These are phyloP conservation scores for Campaea margaritaria DNA, from an alignment of 2,888 invertebrate species.

Conservation along the genomic window DNA sequence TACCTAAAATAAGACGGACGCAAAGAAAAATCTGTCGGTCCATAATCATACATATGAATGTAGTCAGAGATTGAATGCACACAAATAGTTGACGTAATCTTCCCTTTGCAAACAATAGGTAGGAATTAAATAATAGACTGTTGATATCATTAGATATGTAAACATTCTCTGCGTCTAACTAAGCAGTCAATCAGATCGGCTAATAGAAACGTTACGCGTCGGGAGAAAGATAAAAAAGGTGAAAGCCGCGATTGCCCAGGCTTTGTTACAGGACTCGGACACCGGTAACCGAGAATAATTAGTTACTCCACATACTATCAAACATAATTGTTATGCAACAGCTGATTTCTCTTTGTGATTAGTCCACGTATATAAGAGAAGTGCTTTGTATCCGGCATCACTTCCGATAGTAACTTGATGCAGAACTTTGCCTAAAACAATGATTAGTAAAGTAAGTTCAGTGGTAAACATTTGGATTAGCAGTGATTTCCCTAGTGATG, in stretches of 20 bases:
- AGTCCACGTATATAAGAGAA: slow-evolving; percentile 56
- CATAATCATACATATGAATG: too few relatives aligned
- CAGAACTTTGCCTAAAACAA: slow-evolving; percentile 39
- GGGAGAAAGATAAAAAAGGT: slow-evolving; percentile 48
- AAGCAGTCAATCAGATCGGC: slow-evolving; percentile 37
- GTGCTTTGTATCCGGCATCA: slow-evolving; percentile 48
- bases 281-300: slow-evolving; percentile 48
- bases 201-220: slow-evolving; percentile 42
- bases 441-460: slow-evolving; percentile 55
- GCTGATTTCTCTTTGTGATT: slow-evolving; percentile 58
- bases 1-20: not conserved
- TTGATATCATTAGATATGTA: slow-evolving; percentile 32
- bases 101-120: slow-evolving; percentile 34
- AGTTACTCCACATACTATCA: slow-evolving; percentile 43
- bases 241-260: slow-evolving; percentile 49
- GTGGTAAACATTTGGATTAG: slow-evolving; percentile 14
- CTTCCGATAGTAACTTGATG: slow-evolving; percentile 47
- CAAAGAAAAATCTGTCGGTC: not conserved
- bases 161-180: slow-evolving; percentile 29
- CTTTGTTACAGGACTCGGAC: slow-evolving; percentile 50
- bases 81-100: slow-evolving; percentile 27
- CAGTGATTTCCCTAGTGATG: slow-evolving; percentile 1
- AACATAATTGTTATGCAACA: slow-evolving; percentile 50
- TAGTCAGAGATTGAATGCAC: not conserved
- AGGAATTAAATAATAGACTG: slow-evolving; percentile 29